Conservation (phyloP, 2,797 vertebrate species). For the Vireo griseus region DNA sequence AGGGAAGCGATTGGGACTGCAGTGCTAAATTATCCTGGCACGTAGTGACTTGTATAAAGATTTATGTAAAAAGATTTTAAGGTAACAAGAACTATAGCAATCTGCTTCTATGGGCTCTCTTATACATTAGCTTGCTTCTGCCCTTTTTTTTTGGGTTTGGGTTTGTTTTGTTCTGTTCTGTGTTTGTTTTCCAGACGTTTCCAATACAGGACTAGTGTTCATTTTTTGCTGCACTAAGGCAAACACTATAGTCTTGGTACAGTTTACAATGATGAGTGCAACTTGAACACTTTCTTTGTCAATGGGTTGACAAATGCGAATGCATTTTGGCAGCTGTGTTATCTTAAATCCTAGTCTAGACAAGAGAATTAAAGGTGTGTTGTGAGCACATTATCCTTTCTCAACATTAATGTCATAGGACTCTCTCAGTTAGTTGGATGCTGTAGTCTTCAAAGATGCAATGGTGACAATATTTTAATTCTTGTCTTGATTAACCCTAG, state of each 20-base stretch:
- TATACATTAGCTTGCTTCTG: background rate
- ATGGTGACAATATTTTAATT: background rate
- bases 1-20: slow-evolving; percentile 12
- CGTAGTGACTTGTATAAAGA: slow-evolving; percentile 12
- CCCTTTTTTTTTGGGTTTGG: background rate
- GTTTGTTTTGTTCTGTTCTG: background rate
- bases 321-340: slow-evolving; percentile 44
- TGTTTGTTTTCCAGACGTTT: background rate
- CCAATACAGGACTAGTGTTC: background rate
- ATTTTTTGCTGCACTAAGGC: background rate
- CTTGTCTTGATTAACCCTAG: background rate
- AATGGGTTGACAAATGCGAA: background rate
- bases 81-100: background rate
- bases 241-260: background rate
- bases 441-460: background rate
- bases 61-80: background rate
- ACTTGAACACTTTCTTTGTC: background rate
- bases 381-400: background rate
- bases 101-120: background rate
- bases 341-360: slow-evolving; percentile 59
- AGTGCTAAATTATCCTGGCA: slow-evolving; percentile 25
- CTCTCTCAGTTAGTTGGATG: background rate
- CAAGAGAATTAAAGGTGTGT: slow-evolving; percentile 52
- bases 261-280: background rate
- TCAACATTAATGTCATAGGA: background rate